A percentile compares a stretch with the other conserved stretches of the same genome.
phyloP scores from a whole-genome alignment of 1,140 invertebrate species.

The Habropoda laboriosa region DNA sequence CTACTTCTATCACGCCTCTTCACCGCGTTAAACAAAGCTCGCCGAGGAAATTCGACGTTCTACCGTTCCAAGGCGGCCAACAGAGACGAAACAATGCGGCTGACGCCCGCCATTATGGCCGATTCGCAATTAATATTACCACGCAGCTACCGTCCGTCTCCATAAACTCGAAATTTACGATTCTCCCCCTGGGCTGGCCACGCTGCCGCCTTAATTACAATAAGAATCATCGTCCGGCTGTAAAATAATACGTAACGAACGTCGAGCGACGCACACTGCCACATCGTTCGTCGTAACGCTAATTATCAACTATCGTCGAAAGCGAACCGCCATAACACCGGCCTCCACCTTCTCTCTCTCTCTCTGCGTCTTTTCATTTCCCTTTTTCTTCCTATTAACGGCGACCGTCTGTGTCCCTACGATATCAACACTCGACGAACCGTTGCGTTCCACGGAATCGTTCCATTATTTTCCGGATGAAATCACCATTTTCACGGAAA shows the following conservation, averaged over 20 bases:
- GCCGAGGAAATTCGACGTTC: background rate
- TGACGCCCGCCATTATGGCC: background rate
- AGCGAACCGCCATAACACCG: background rate
- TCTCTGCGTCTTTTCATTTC: background rate
- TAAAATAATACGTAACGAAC: constrained; percentile 51
- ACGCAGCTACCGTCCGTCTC: constrained; percentile 23
- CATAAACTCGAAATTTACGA: constrained; percentile 47
- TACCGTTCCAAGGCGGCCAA: background rate
- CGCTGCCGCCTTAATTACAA: constrained; percentile 34
- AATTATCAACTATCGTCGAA: constrained; percentile 41
- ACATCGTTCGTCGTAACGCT: constrained; percentile 27
- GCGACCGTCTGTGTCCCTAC: background rate
- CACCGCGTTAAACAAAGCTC: too few species aligned
- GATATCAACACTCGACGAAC: background rate
- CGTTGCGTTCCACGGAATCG: background rate
- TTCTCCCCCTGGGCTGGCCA: background rate
- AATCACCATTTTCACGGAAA: too few species aligned
- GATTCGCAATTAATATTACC: constrained; percentile 38
- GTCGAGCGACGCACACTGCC: background rate
- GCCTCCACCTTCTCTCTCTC: too few species aligned
- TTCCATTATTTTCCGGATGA: too few species aligned
- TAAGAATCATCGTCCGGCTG: constrained; percentile 45
- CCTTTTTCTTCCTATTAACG: background rate
- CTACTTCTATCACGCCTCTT: background rate
- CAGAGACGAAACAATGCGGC: constrained; percentile 8